A percentile compares a stretch with the other conserved stretches of the same genome.
phyloP scores from a whole-genome alignment of 2,113 vertebrate species.

The Dasypus novemcinctus region DNA sequence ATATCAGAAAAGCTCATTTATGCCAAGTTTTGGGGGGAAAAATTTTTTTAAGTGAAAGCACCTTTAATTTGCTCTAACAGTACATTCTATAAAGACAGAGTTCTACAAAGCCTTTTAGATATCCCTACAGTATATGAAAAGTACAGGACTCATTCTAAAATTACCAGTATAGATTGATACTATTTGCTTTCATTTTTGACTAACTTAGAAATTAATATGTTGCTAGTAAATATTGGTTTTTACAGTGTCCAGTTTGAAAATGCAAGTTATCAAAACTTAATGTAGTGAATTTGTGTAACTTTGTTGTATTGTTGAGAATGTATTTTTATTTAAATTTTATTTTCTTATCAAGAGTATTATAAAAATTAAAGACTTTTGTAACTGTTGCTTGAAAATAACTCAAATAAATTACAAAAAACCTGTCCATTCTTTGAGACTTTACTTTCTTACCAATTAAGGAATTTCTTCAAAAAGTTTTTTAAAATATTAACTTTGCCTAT shows the following conservation, averaged over 20 bases:
- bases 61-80: constrained; percentile 79
- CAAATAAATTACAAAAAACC: constrained; percentile 81
- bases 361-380: constrained; percentile 85
- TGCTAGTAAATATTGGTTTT: constrained; percentile 78
- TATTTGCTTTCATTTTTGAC: constrained; percentile 80
- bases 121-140: constrained; percentile 74
- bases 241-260: constrained; percentile 73
- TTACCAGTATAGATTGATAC: constrained; percentile 71
- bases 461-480: neutral
- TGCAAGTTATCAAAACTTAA: constrained; percentile 81
- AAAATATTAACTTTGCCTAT: neutral
- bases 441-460: constrained; percentile 13
- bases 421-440: constrained; percentile 56
- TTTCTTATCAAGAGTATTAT: constrained; percentile 85
- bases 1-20: constrained; percentile 60
- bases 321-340: constrained; percentile 91
- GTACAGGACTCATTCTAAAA: constrained; percentile 73
- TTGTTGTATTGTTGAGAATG: constrained; percentile 83
- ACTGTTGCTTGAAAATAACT: constrained; percentile 83
- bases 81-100: constrained; percentile 74
- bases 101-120: constrained; percentile 26
- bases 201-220: constrained; percentile 77
- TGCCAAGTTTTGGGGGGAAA: constrained; percentile 53
- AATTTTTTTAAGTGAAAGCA: constrained; percentile 70
- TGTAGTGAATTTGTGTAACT: constrained; percentile 82